Conservation (phyloP, 2,113 vertebrate species). For the Perca flavescens region DNA sequence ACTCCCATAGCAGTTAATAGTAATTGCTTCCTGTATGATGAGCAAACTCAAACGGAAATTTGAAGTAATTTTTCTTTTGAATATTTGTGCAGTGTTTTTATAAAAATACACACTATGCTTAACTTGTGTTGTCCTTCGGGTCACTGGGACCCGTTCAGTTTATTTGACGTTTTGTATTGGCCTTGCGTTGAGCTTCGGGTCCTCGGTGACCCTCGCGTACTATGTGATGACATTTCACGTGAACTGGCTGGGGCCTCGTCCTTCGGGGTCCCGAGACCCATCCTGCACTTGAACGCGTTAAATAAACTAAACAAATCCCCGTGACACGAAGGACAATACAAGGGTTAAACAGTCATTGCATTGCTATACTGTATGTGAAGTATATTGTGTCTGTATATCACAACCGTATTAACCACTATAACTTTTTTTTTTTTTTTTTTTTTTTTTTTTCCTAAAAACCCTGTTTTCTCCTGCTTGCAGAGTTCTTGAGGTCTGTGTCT, state of each 20-base stretch:
- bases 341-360: neutral
- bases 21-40: neutral
- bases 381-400: neutral
- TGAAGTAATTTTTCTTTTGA: neutral
- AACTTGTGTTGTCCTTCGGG: too few relatives aligned
- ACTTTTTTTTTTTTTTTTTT: neutral
- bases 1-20: too few relatives aligned
- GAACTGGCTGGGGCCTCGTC: too few relatives aligned
- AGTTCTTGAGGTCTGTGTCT: constrained; percentile 80
- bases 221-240: too few relatives aligned
- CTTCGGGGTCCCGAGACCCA: too few relatives aligned
- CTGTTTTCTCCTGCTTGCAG: constrained; percentile 56
- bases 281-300: too few relatives aligned
- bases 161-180: too few relatives aligned
- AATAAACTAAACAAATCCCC: too few relatives aligned
- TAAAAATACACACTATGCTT: neutral
- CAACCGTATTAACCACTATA: neutral
- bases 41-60: neutral
- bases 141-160: too few relatives aligned
- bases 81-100: neutral
- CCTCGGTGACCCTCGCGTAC: too few relatives aligned
- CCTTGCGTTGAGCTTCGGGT: too few relatives aligned
- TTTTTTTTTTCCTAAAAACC: neutral
- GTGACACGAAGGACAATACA: too few relatives aligned
- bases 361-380: neutral